Evolutionary conservation across 2,888 invertebrate species (phyloP).

Genomic region (Linnaemya vulpina): DNA sequence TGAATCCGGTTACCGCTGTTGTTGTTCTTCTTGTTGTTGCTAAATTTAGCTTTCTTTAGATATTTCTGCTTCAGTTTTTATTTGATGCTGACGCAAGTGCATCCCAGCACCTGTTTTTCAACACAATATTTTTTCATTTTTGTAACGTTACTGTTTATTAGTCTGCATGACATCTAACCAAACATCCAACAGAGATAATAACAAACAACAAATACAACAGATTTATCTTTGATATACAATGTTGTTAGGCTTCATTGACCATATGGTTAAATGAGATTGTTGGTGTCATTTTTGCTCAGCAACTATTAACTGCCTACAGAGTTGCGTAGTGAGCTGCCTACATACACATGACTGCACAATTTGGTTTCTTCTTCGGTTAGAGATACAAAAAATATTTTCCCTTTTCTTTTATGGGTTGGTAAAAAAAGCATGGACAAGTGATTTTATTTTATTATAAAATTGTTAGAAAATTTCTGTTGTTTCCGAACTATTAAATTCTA

Average conservation of each 20-base stretch:
- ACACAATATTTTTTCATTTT: constrained; percentile 29
- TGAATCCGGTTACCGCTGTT: constrained; percentile 64
- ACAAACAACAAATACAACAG: background rate
- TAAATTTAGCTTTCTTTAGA: constrained; percentile 40
- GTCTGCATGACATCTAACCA: background rate
- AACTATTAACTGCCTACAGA: no score
- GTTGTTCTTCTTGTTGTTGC: constrained; percentile 39
- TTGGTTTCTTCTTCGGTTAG: no score
- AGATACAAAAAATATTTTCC: no score
- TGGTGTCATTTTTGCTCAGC: constrained; percentile 30
- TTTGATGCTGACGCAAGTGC: constrained; percentile 69
- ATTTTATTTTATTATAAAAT: no score
- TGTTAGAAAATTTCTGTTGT: no score
- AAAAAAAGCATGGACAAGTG: no score
- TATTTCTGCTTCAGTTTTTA: constrained; percentile 41
- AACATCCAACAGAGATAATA: background rate
- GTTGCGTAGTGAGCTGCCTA: background rate
- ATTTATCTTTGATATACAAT: constrained; percentile 16
- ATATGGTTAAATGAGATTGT: constrained; percentile 50
- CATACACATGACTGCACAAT: background rate
- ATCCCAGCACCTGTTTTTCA: constrained; percentile 68
- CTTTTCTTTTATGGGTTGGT: no score
- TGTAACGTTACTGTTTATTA: constrained; percentile 26
- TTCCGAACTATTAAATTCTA: no score
- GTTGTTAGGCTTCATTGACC: constrained; percentile 53